These are phyloP conservation scores for Pseudococcus viburni DNA, from an alignment of 2,888 invertebrate genomes.

Conservation along the genomic window DNA sequence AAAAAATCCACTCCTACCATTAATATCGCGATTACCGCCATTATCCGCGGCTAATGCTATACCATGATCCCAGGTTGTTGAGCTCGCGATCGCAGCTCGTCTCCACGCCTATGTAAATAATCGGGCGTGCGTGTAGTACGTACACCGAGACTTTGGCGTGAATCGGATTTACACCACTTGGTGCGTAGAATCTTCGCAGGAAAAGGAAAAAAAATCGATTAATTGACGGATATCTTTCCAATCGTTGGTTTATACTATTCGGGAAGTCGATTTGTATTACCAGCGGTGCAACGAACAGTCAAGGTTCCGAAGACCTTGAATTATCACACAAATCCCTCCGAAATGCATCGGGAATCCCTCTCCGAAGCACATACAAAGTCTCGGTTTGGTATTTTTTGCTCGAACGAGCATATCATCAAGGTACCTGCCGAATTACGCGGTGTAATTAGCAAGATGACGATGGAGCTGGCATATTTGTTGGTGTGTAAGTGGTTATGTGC, in stretches of 20 bases:
- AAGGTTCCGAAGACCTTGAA: slow-evolving; percentile 25
- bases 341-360: not conserved
- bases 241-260: slow-evolving; percentile 1
- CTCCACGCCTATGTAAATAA: slow-evolving; percentile 53
- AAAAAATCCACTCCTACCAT: slow-evolving; percentile 7
- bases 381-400: not conserved
- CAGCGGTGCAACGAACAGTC: not conserved
- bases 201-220: slow-evolving; percentile 28
- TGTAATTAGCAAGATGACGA: not conserved
- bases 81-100: not conserved
- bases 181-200: not conserved
- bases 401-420: slow-evolving; percentile 18
- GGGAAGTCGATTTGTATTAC: not conserved
- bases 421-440: not conserved
- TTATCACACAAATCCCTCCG: not conserved
- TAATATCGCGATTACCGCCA: slow-evolving; percentile 35
- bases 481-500: too few relatives aligned
- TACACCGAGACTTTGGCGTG: not conserved
- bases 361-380: not conserved
- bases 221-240: slow-evolving; percentile 30
- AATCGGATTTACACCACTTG: slow-evolving; percentile 25
- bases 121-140: slow-evolving; percentile 24
- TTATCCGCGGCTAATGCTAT: slow-evolving; percentile 33
- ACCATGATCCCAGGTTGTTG: slow-evolving; percentile 34
- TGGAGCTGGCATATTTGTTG: not conserved